Evolutionary conservation across 2,113 vertebrate species (phyloP).

Genomic region (Melanerpes formicivorus): DNA sequence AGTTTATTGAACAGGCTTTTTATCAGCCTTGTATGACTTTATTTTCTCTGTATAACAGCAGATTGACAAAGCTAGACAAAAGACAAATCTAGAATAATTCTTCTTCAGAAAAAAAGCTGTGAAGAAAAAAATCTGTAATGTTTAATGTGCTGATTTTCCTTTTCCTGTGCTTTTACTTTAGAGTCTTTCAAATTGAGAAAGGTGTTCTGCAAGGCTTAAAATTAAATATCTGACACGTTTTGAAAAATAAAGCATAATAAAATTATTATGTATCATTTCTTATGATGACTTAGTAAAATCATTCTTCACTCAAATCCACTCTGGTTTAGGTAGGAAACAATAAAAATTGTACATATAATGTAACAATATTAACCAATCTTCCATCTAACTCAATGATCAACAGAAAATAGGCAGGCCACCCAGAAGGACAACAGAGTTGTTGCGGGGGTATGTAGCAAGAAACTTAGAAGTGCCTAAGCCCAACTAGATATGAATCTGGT

Average conservation of each 20-base stretch:
- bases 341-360: neutral
- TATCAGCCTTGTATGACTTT: neutral
- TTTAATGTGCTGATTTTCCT: neutral
- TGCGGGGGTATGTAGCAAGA: too few species aligned
- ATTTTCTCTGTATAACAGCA: neutral
- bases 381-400: neutral
- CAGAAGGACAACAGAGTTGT: too few species aligned
- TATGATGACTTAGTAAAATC: neutral
- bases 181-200: neutral
- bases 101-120: neutral
- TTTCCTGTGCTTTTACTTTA: neutral
- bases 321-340: neutral
- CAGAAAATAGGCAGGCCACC: too few species aligned
- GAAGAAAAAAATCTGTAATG: neutral
- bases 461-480: too few species aligned
- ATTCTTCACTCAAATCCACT: neutral
- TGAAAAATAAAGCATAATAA: neutral
- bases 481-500: too few species aligned
- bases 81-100: neutral
- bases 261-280: neutral
- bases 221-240: neutral
- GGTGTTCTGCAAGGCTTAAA: neutral
- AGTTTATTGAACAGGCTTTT: constrained; percentile 1
- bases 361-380: neutral
- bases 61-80: neutral